Conservation (phyloP, 2,113 vertebrate species). For the Callocephalon fimbriatum region DNA sequence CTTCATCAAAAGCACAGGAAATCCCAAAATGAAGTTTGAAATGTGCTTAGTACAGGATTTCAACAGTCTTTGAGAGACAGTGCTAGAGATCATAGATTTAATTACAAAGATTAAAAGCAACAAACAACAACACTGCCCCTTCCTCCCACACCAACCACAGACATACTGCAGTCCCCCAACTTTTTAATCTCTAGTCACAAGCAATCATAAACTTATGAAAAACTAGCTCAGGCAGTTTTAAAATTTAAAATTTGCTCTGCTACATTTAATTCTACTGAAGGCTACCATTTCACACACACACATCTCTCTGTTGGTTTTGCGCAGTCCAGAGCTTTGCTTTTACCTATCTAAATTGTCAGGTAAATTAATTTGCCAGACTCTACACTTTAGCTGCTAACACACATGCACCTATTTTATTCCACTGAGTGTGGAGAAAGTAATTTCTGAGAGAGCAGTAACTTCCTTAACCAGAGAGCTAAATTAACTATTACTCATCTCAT, state of each 20-base stretch:
- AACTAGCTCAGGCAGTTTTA: background rate
- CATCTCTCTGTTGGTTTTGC: background rate
- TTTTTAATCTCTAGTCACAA: background rate
- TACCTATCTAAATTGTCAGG: background rate
- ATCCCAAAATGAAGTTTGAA: background rate
- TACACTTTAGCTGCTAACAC: background rate
- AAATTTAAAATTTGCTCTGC: background rate
- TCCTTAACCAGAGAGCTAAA: slow-evolving; percentile 6
- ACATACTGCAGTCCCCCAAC: background rate
- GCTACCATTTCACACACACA: background rate
- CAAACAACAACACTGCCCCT: background rate
- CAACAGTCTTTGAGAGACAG: background rate
- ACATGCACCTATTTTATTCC: background rate
- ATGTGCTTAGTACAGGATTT: background rate
- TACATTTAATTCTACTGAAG: background rate
- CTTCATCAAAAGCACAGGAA: background rate
- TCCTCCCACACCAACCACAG: background rate
- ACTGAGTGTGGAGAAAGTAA: background rate
- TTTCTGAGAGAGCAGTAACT: background rate
- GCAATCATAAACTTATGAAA: background rate
- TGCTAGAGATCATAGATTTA: background rate
- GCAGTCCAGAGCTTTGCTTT: background rate
- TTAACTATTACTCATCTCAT: background rate
- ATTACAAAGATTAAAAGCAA: background rate
- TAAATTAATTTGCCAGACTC: background rate